Evolutionary conservation across 2,797 vertebrate species (phyloP).

Genomic region (Capromys pilorides): DNA sequence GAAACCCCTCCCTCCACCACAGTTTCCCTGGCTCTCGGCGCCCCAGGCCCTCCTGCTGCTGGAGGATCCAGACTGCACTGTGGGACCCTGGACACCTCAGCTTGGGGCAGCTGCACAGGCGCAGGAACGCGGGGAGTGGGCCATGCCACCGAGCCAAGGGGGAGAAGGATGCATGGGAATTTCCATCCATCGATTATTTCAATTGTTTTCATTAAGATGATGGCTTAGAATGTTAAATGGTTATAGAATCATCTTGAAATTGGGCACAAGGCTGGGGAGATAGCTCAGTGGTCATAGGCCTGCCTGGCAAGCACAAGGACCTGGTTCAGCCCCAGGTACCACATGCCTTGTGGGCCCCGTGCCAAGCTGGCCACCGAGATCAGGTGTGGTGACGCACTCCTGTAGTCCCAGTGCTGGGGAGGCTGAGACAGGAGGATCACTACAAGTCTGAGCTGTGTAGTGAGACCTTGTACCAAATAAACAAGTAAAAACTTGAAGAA

Average conservation of each 20-base stretch:
- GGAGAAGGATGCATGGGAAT: not conserved
- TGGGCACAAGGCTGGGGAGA: not conserved
- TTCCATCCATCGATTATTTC: not conserved
- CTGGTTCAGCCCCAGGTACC: no score
- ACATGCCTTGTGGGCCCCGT: no score
- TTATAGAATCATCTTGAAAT: not conserved
- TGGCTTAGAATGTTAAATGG: not conserved
- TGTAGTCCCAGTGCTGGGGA: no score
- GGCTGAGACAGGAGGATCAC: no score
- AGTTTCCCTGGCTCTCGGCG: not conserved
- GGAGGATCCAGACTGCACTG: not conserved
- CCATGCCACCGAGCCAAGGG: not conserved
- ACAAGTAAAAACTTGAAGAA: no score
- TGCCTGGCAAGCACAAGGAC: no score
- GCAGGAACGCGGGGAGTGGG: not conserved
- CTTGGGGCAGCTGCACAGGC: not conserved
- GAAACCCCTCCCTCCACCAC: not conserved
- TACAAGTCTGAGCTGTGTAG: no score
- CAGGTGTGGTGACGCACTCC: no score
- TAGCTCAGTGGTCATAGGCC: no score
- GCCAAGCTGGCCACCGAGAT: no score
- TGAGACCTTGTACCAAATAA: no score
- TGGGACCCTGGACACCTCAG: not conserved
- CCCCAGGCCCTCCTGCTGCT: not conserved
- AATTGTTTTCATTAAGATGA: not conserved